Evolutionary conservation across 2,888 invertebrate genomes (phyloP).

Genomic region (Sarcophaga caerulescens): DNA sequence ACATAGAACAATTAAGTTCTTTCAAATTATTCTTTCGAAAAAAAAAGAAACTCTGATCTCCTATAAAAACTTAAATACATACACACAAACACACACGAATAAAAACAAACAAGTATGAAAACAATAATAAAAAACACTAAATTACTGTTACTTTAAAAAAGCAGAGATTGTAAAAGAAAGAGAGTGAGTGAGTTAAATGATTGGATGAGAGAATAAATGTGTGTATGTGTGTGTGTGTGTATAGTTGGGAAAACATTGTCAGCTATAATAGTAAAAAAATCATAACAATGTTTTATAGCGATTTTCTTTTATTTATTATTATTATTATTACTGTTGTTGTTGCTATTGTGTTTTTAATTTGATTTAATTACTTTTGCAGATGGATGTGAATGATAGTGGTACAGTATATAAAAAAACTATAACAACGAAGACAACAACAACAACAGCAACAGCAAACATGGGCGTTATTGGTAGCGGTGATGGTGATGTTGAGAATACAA

Average conservation of each 20-base stretch:
- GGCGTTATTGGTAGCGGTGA: not conserved
- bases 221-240: conserved; percentile 3
- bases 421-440: conserved; percentile 62
- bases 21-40: no score
- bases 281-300: conserved; percentile 38
- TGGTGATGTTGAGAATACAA: conserved; percentile 4
- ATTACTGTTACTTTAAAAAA: no score
- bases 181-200: not conserved
- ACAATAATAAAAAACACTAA: no score
- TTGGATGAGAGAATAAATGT: not conserved
- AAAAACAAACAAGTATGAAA: no score
- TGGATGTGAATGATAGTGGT: conserved; percentile 70
- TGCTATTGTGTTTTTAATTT: conserved; percentile 13
- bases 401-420: conserved; percentile 49
- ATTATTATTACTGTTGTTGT: conserved; percentile 28
- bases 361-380: conserved; percentile 68
- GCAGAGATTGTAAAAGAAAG: no score
- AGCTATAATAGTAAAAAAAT: conserved; percentile 37
- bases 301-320: not conserved
- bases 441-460: conserved; percentile 60
- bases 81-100: no score
- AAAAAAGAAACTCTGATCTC: no score
- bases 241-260: conserved; percentile 14
- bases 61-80: no score
- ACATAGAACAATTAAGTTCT: no score